These are phyloP conservation scores for Meloidogyne exigua DNA, from an alignment of 1,140 invertebrate genomes.

Conservation along the genomic window DNA sequence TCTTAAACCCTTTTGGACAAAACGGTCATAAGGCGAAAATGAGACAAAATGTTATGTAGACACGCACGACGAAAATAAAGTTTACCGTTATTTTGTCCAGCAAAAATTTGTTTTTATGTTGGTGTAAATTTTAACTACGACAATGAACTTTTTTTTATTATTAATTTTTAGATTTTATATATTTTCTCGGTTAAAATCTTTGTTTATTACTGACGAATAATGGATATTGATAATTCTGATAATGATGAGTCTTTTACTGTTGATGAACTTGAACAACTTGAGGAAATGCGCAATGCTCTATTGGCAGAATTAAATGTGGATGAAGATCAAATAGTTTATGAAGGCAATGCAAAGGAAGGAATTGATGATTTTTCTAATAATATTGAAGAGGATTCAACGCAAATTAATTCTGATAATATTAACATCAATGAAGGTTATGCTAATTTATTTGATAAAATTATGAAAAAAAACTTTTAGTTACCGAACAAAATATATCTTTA, in stretches of 20 bases:
- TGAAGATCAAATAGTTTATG: neutral
- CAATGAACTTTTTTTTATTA: no score
- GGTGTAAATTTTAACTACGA: no score
- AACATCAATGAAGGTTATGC: neutral
- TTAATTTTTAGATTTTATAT: no score
- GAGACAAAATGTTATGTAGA: no score
- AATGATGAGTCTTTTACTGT: neutral
- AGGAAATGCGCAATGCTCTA: neutral
- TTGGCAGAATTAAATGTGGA: neutral
- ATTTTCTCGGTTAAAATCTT: no score
- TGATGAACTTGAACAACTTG: neutral
- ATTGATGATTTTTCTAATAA: neutral
- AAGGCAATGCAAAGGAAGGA: neutral
- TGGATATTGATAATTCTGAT: constrained; percentile 5
- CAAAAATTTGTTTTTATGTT: no score
- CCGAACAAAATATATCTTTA: neutral
- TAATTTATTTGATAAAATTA: neutral
- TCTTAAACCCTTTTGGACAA: no score
- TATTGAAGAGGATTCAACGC: neutral
- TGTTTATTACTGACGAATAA: neutral
- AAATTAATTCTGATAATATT: neutral
- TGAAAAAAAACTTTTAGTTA: neutral
- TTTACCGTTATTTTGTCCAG: no score
- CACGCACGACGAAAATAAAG: no score
- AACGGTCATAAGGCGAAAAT: no score